A percentile compares a stretch with the other conserved stretches of the same genome.
Conservation (phyloP, 2,113 vertebrate genomes). For the Oostethus manadensis region DNA sequence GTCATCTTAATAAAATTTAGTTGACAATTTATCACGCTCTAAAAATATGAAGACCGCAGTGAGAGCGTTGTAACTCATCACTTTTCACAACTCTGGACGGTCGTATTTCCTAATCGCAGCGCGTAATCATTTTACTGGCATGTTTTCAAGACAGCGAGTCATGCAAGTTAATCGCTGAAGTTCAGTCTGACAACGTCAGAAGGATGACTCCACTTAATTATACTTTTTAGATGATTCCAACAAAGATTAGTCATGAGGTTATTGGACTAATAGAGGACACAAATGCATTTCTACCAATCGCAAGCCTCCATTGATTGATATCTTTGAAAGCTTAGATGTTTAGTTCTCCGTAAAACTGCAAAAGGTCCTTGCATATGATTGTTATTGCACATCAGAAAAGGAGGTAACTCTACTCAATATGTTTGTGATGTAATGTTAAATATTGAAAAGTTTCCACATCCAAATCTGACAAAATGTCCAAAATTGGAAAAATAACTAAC, state of each 20-base stretch:
- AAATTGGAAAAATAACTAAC: too few relatives aligned
- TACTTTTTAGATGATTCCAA: neutral
- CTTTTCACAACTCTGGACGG: neutral
- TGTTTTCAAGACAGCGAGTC: neutral
- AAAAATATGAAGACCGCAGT: conserved; percentile 1
- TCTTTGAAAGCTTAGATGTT: neutral
- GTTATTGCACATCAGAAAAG: too few relatives aligned
- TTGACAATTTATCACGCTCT: neutral
- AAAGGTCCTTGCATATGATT: too few relatives aligned
- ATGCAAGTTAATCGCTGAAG: neutral
- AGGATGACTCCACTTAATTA: too few relatives aligned
- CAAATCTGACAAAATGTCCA: too few relatives aligned
- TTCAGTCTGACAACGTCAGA: neutral
- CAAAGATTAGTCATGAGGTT: neutral
- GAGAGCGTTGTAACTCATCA: neutral
- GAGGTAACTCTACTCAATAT: too few relatives aligned
- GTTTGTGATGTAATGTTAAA: too few relatives aligned
- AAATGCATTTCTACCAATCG: neutral
- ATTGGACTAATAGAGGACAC: too few relatives aligned
- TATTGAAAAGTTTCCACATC: too few relatives aligned
- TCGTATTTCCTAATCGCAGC: conserved; percentile 1
- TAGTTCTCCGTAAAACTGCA: too few relatives aligned
- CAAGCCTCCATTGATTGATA: neutral
- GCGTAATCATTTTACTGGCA: conserved; percentile 1
- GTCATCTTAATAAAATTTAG: conserved; percentile 2